A percentile compares a stretch with the other conserved stretches of the same genome.
Evolutionary conservation across 2,888 invertebrate genomes (phyloP).

Genomic region (Platycheirus albimanus): DNA sequence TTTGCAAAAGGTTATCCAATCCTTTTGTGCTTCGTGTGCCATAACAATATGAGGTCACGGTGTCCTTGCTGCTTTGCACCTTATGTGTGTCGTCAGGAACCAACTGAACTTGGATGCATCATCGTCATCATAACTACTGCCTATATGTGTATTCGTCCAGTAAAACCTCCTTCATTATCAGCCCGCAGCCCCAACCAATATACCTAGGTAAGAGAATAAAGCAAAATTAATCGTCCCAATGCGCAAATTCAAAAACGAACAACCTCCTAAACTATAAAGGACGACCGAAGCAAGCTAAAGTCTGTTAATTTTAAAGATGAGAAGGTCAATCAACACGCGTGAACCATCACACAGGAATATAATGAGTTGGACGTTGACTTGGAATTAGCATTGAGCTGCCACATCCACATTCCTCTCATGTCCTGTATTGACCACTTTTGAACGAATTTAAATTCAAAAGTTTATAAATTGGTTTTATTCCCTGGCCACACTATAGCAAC

Average conservation of each 20-base stretch:
- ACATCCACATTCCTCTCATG: too few relatives aligned
- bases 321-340: constrained; percentile 31
- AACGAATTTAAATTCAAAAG: constrained; percentile 2
- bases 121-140: neutral
- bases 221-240: constrained; percentile 35
- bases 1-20: constrained; percentile 30
- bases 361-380: constrained; percentile 25
- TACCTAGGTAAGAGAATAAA: neutral
- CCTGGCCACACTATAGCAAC: too few relatives aligned
- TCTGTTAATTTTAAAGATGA: constrained; percentile 15
- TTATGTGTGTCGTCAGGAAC: constrained; percentile 15
- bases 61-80: constrained; percentile 37
- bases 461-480: constrained; percentile 17
- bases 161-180: constrained; percentile 9
- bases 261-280: neutral
- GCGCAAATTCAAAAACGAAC: constrained; percentile 45
- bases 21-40: neutral
- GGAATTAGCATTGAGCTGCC: too few relatives aligned
- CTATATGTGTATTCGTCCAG: neutral
- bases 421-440: too few relatives aligned
- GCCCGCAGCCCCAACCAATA: too few relatives aligned
- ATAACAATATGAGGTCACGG: constrained; percentile 17
- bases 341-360: constrained; percentile 15
- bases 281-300: neutral
- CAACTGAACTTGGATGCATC: neutral